Base-by-base conservation (phyloP, 2,888 invertebrate genomes). In the Apantesis nais region DNA sequence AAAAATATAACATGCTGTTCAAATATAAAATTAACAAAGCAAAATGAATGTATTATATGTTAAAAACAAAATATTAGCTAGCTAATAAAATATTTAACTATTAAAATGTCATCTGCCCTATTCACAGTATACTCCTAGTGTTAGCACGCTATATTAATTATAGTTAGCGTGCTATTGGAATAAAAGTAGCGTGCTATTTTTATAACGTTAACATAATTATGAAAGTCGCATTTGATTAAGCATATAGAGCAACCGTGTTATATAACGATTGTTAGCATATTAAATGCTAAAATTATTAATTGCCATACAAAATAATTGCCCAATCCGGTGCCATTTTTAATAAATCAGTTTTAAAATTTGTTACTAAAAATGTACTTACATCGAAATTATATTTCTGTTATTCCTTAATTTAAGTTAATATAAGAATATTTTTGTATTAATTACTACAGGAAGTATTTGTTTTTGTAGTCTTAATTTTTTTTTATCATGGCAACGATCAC, bases 281-380 rank as follows among this genome's bases (percentile, higher is more conserved):
- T 22, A 34, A 48, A 48, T 48, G 31, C 44, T 29, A 62, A 52
- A 52, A 41, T 65, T 14, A 22, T 62, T 66, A 70, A 44, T 78
- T 83, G 81, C 83, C 81, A 81, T 81, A 78, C 67, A 44, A 68
- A 74, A 69, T 71, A 62, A 67, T 71, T 25, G 58, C 66, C 70
- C 34, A 71, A 67, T 78, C 74, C 65, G 77, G 83, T 83, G 83
- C 80, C 80, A 67, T 78, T 58, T 65, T n/a, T 44, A 44, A 67
- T 63, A 68, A 62, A 55, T 39, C 19, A 22, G 29, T 62, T 48
- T 34, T 39, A 22, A 67, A 58, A 41, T 31, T 62, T 52, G 29
- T 25, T 39, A 29, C 41, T 63, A 52, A 39, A 52, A 25, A 55
- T 62, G 60, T 61, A 61, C 58, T n/a, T 68, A 68, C 67, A 68